Evolutionary conservation across 2,888 invertebrate species (phyloP).

Genomic region (Heliconius cydno): DNA sequence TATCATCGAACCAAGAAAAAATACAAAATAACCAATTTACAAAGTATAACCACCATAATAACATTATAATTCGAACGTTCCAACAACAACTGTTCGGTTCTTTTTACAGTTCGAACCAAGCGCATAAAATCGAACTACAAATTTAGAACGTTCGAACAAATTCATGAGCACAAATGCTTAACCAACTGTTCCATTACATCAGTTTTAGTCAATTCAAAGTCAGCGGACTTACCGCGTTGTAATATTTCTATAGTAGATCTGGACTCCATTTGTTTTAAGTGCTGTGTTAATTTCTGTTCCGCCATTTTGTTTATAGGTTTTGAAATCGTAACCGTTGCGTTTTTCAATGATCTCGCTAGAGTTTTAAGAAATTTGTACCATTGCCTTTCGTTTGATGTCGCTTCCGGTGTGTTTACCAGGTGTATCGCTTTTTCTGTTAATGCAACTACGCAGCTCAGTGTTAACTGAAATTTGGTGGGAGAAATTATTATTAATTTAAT

Average conservation of each 20-base stretch:
- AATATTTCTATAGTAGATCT: constrained; percentile 73
- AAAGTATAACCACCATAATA: constrained; percentile 15
- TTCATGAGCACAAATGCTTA: constrained; percentile 70
- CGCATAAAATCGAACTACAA: neutral
- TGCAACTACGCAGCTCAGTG: constrained; percentile 70
- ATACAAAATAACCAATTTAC: constrained; percentile 9
- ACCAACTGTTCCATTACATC: constrained; percentile 68
- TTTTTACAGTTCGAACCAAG: neutral
- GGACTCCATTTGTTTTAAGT: constrained; percentile 69
- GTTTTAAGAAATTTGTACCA: constrained; percentile 83
- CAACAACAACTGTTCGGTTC: neutral
- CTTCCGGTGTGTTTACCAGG: constrained; percentile 70
- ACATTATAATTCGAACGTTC: neutral
- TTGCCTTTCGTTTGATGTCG: constrained; percentile 73
- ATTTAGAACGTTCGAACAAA: constrained; percentile 42
- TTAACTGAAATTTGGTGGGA: constrained; percentile 61
- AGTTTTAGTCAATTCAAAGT: constrained; percentile 69
- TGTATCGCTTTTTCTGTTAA: constrained; percentile 66
- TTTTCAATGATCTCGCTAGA: constrained; percentile 75
- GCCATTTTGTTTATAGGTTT: constrained; percentile 61
- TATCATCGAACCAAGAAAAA: constrained; percentile 19
- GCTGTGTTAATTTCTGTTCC: constrained; percentile 59
- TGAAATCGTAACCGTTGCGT: constrained; percentile 63
- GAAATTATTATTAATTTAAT: neutral
- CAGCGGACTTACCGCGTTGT: constrained; percentile 69